A percentile compares a stretch with the other conserved stretches of the same genome.
These are phyloP conservation scores for Pelobates fuscus DNA, from an alignment of 2,113 vertebrate genomes.

Conservation along the genomic window DNA sequence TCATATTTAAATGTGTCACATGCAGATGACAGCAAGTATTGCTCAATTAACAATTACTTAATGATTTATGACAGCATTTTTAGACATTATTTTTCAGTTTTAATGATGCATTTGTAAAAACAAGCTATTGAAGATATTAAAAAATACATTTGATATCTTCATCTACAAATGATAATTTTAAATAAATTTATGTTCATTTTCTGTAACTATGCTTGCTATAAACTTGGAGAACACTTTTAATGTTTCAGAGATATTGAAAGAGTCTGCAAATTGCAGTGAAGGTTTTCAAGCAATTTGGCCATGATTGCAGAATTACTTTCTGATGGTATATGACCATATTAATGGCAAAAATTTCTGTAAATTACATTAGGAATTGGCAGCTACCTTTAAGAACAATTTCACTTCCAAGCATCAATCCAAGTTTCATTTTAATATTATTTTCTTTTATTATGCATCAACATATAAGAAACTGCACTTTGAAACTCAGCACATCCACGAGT, in stretches of 20 bases:
- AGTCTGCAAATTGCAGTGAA: not conserved
- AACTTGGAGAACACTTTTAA: not conserved
- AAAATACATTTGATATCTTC: not conserved
- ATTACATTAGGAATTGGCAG: not conserved
- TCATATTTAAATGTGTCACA: not conserved
- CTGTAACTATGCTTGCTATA: not conserved
- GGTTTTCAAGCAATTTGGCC: not conserved
- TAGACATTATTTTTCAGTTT: not conserved
- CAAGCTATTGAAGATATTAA: not conserved
- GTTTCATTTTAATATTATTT: too few relatives aligned
- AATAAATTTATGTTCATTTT: not conserved
- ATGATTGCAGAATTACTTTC: not conserved
- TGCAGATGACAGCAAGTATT: not conserved
- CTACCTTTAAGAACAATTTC: not conserved
- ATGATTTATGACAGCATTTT: not conserved
- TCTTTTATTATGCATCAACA: too few relatives aligned
- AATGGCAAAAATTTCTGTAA: not conserved
- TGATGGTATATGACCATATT: not conserved
- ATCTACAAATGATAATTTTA: not conserved
- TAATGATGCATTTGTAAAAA: not conserved
- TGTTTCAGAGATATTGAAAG: not conserved
- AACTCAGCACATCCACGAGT: too few relatives aligned
- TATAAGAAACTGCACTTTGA: too few relatives aligned
- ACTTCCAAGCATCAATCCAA: too few relatives aligned
- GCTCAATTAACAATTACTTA: not conserved